Conservation (phyloP, 2,797 vertebrate genomes). For the Argya squamiceps region DNA sequence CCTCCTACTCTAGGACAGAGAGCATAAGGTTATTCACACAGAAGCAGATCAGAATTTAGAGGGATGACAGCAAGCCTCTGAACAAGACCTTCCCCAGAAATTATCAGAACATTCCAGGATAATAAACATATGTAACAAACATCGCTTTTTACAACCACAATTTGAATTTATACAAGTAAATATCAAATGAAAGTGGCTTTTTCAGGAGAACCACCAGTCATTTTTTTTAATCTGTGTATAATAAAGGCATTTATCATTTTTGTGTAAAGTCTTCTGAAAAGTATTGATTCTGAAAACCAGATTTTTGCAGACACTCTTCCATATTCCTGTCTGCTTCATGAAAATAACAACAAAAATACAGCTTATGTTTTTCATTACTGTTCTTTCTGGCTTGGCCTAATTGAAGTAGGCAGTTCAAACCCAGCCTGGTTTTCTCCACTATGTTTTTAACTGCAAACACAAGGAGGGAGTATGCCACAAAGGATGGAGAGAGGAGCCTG, state of each 20-base stretch:
- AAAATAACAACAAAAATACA: neutral
- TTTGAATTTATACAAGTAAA: neutral
- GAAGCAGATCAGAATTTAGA: neutral
- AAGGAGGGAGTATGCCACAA: neutral
- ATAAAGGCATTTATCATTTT: neutral
- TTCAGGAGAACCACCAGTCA: neutral
- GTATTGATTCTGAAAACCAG: neutral
- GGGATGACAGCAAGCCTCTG: neutral
- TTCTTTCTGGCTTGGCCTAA: neutral
- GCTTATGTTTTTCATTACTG: neutral
- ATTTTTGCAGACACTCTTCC: neutral
- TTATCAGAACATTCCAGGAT: neutral
- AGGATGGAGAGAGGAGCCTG: neutral
- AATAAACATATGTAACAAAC: neutral
- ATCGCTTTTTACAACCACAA: neutral
- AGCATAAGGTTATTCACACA: neutral
- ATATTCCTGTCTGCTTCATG: neutral
- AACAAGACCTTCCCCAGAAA: neutral
- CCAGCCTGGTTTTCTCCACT: neutral
- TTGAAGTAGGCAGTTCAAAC: neutral
- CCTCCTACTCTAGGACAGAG: neutral
- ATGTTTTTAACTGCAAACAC: neutral
- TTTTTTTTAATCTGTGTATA: neutral
- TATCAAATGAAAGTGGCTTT: neutral
- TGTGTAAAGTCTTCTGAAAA: neutral